Conservation (phyloP, 2,113 vertebrate genomes). For the Hemiscyllium ocellatum region DNA sequence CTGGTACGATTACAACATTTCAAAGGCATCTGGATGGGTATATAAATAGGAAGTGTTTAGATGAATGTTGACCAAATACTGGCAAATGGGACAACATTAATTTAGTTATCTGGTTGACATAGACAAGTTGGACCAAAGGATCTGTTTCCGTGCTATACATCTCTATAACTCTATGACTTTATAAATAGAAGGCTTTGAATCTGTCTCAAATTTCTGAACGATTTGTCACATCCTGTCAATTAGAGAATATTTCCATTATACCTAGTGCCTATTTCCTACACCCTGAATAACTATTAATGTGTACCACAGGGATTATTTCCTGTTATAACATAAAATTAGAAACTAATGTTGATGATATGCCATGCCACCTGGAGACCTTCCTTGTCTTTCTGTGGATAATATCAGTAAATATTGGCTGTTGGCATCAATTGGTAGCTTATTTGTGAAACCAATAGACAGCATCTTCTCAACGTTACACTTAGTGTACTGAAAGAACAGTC, state of each 20-base stretch:
- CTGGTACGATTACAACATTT: too few relatives aligned
- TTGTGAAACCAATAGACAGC: not conserved
- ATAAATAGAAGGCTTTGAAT: not conserved
- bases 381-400: not conserved
- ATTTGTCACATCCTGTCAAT: not conserved
- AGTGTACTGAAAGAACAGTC: not conserved
- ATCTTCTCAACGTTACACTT: not conserved
- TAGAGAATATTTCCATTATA: not conserved
- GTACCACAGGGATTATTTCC: not conserved
- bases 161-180: too few relatives aligned
- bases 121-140: too few relatives aligned
- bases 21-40: too few relatives aligned
- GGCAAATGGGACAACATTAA: too few relatives aligned
- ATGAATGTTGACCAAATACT: too few relatives aligned
- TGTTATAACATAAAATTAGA: not conserved
- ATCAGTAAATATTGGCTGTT: not conserved
- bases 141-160: too few relatives aligned
- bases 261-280: not conserved
- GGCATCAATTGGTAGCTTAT: not conserved
- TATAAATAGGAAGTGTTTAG: too few relatives aligned
- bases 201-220: not conserved
- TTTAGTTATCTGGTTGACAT: too few relatives aligned
- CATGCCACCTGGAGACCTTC: not conserved
- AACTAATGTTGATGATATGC: not conserved
- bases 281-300: too few relatives aligned